Conservation (phyloP, 1,140 invertebrate genomes). For the Eufriesea mexicana region DNA sequence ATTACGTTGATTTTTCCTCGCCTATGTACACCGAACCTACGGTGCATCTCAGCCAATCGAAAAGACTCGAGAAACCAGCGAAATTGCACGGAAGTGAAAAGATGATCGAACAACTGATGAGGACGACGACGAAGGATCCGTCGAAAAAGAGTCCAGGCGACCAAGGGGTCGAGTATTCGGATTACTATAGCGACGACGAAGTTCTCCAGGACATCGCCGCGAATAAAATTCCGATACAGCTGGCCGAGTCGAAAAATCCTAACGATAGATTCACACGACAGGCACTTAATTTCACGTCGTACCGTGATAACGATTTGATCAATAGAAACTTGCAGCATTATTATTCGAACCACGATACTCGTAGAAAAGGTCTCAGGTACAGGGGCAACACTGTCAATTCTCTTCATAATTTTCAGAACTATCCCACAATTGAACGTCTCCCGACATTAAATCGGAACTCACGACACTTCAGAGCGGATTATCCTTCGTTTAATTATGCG, state of each 20-base stretch:
- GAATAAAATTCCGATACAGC: slow-evolving; percentile 45
- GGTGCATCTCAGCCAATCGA: background rate
- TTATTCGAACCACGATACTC: slow-evolving; percentile 1
- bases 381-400: background rate
- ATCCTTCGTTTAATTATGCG: background rate
- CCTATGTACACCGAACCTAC: background rate
- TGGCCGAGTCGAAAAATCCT: background rate
- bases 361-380: background rate
- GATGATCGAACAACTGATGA: slow-evolving; percentile 51
- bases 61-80: background rate
- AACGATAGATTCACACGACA: slow-evolving; percentile 51
- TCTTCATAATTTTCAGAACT: background rate
- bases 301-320: background rate
- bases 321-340: background rate
- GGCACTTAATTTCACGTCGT: slow-evolving; percentile 22
- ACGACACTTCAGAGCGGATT: background rate
- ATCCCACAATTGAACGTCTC: background rate
- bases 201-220: slow-evolving; percentile 24
- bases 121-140: slow-evolving; percentile 53
- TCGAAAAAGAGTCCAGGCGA: slow-evolving; percentile 42
- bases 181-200: slow-evolving; percentile 62
- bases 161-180: slow-evolving; percentile 57
- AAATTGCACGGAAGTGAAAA: slow-evolving; percentile 7
- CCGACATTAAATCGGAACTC: background rate
- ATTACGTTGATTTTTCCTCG: slow-evolving; percentile 33